Conservation (phyloP, 2,797 vertebrate genomes). For the Coranthus polyacanthus region DNA sequence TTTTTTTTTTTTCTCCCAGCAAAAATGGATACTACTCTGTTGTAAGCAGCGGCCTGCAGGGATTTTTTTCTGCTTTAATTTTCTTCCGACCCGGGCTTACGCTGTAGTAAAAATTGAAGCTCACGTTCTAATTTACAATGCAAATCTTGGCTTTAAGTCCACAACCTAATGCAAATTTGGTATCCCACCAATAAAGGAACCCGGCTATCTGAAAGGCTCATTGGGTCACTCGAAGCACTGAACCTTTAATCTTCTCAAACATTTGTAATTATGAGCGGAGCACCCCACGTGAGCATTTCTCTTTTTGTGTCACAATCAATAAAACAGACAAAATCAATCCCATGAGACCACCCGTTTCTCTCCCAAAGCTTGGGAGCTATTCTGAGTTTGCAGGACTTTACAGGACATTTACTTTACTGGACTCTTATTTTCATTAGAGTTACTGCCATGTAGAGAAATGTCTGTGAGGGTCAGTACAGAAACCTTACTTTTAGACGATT, state of each 20-base stretch:
- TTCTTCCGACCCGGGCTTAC: constrained; percentile 10
- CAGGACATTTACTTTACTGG: constrained; percentile 9
- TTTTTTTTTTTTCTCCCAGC: not conserved
- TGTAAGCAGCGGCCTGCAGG: constrained; percentile 5
- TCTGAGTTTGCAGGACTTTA: too few species aligned
- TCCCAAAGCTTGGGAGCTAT: constrained; percentile 9
- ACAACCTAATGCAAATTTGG: not conserved
- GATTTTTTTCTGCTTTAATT: too few species aligned
- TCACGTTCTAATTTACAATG: constrained; percentile 9
- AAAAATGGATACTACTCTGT: constrained; percentile 15
- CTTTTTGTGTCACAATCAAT: constrained; percentile 49
- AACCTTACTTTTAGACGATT: too few species aligned
- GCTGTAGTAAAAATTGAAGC: constrained; percentile 29
- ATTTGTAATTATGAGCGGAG: constrained; percentile 13
- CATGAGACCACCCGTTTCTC: constrained; percentile 10
- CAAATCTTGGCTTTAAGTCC: constrained; percentile 8
- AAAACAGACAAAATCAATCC: constrained; percentile 20
- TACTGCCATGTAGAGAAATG: not conserved
- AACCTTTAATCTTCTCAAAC: constrained; percentile 43
- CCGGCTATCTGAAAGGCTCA: not conserved
- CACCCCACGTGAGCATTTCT: constrained; percentile 1
- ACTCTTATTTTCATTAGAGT: constrained; percentile 24
- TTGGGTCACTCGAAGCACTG: constrained; percentile 21
- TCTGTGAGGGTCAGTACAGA: not conserved
- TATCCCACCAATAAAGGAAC: constrained; percentile 3